Conservation (phyloP, 1,140 invertebrate genomes). For the Phortica variegata region DNA sequence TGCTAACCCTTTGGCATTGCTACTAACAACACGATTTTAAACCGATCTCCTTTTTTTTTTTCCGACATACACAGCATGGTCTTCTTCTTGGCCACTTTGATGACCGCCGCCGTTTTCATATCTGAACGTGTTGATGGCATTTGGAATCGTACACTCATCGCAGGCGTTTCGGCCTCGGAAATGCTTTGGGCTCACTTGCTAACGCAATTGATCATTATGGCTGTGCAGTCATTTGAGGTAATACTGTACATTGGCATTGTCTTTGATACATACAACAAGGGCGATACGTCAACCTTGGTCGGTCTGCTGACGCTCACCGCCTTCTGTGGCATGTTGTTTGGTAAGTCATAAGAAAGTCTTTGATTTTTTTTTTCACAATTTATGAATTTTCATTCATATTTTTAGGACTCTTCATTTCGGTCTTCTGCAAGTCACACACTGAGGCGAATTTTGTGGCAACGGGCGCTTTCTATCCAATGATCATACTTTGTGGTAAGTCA, state of each 20-base stretch:
- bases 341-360: constrained; percentile 54
- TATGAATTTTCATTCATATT: neutral
- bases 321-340: constrained; percentile 71
- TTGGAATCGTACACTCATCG: constrained; percentile 62
- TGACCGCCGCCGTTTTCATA: constrained; percentile 79
- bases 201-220: constrained; percentile 71
- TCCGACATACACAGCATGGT: constrained; percentile 62
- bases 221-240: constrained; percentile 67
- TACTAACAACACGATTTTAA: neutral
- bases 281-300: constrained; percentile 62
- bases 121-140: constrained; percentile 75
- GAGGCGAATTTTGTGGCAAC: constrained; percentile 81
- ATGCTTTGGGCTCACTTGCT: constrained; percentile 74
- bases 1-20: neutral
- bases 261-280: constrained; percentile 64
- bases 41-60: neutral
- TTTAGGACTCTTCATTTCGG: constrained; percentile 71
- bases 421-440: constrained; percentile 73
- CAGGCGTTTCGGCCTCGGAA: constrained; percentile 68
- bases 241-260: constrained; percentile 64
- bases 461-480: constrained; percentile 84
- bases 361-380: neutral
- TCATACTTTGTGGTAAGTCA: constrained; percentile 76
- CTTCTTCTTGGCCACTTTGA: constrained; percentile 76
- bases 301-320: constrained; percentile 64